phyloP scores from a whole-genome alignment of 2,888 invertebrate genomes.

The Augiades crinisus region DNA sequence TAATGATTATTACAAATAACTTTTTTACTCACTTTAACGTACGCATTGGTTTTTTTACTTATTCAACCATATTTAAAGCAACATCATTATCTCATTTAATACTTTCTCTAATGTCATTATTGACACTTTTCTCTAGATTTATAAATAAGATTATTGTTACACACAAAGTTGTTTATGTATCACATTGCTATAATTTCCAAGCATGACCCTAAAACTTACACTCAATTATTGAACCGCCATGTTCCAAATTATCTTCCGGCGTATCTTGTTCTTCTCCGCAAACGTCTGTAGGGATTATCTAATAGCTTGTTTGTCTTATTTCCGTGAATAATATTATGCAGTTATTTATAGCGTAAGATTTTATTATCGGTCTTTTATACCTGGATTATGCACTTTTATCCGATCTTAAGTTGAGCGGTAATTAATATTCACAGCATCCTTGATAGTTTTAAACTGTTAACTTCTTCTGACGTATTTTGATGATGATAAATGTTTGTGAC shows the following conservation, averaged over 20 bases:
- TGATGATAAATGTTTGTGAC: slow-evolving; percentile 11
- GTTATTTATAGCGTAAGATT: neutral
- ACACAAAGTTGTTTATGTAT: no score
- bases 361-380: neutral
- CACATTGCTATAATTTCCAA: no score
- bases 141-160: no score
- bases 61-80: neutral
- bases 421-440: slow-evolving; percentile 18
- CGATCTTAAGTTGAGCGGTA: slow-evolving; percentile 19
- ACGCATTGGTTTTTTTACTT: no score
- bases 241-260: neutral
- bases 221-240: neutral
- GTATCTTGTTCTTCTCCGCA: no score
- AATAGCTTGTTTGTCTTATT: neutral
- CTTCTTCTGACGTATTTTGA: slow-evolving; percentile 10
- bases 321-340: neutral
- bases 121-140: no score
- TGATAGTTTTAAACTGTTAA: slow-evolving; percentile 13
- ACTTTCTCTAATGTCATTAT: no score
- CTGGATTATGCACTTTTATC: slow-evolving; percentile 12
- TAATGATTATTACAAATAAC: neutral
- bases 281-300: no score
- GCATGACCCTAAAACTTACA: neutral
- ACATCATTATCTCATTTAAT: neutral
- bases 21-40: no score